A percentile compares a stretch with the other conserved stretches of the same genome.
phyloP scores from a whole-genome alignment of 2,888 invertebrate genomes.

The Alsophila aescularia region DNA sequence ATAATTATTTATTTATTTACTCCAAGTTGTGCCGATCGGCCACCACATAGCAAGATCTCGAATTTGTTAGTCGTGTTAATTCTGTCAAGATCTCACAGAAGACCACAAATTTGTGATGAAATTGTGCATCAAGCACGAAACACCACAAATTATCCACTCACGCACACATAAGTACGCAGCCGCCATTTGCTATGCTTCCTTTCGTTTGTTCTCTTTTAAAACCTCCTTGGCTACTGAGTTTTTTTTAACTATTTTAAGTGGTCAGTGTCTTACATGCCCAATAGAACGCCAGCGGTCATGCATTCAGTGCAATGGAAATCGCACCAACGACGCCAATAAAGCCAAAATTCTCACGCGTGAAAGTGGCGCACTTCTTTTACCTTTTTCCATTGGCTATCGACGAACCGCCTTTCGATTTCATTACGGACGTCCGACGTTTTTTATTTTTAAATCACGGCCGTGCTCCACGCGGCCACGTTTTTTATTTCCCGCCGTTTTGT shows the following conservation, averaged over 20 bases:
- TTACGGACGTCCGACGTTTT: constrained; percentile 81
- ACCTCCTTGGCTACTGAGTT: too few relatives aligned
- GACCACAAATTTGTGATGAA: too few relatives aligned
- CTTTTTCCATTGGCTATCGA: constrained; percentile 82
- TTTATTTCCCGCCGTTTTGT: constrained; percentile 71
- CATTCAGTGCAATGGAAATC: constrained; percentile 49
- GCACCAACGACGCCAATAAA: constrained; percentile 64
- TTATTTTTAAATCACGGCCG: constrained; percentile 82
- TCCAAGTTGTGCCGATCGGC: too few relatives aligned
- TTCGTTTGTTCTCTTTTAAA: too few relatives aligned
- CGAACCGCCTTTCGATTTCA: constrained; percentile 85
- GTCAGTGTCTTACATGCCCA: constrained; percentile 44
- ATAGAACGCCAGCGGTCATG: constrained; percentile 48
- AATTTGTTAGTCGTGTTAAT: too few relatives aligned
- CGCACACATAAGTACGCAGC: too few relatives aligned
- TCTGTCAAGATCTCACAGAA: too few relatives aligned
- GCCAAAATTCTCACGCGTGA: constrained; percentile 82
- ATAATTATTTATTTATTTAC: too few relatives aligned
- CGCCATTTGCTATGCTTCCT: too few relatives aligned
- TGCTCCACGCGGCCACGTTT: constrained; percentile 71
- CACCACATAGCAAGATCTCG: too few relatives aligned
- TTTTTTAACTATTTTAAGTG: neutral
- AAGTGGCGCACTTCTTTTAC: constrained; percentile 79
- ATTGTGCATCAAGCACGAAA: too few relatives aligned
- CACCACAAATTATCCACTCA: too few relatives aligned